phyloP scores from a whole-genome alignment of 2,797 vertebrate species.

The Melanotaenia maccullochi region DNA sequence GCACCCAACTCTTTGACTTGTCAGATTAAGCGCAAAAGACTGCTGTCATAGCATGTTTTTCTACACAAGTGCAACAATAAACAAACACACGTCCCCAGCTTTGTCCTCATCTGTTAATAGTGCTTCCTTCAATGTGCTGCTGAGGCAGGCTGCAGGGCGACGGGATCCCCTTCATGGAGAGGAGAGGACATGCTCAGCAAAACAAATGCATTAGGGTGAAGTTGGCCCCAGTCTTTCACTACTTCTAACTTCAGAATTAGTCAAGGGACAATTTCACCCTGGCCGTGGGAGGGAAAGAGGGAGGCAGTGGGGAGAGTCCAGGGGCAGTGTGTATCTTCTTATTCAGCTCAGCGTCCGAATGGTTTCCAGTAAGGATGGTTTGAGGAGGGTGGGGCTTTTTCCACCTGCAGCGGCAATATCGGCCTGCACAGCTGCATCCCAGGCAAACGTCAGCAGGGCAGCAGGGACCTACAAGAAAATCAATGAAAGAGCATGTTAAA shows the following conservation, averaged over 20 bases:
- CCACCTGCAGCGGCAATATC: conserved; percentile 86
- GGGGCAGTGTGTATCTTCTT: not conserved
- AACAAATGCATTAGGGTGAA: conserved; percentile 29
- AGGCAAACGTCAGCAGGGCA: conserved; percentile 89
- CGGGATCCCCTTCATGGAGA: conserved; percentile 18
- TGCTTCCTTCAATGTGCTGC: conserved; percentile 33
- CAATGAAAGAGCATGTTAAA: not conserved
- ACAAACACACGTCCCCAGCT: not conserved
- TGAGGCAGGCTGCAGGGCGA: conserved; percentile 28
- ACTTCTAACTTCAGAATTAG: conserved; percentile 42
- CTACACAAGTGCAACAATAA: conserved; percentile 29
- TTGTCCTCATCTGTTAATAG: conserved; percentile 20
- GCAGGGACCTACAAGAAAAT: conserved; percentile 86
- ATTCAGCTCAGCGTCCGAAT: conserved; percentile 86
- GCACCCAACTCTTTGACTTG: conserved; percentile 11
- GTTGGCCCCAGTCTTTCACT: conserved; percentile 17
- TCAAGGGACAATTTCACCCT: conserved; percentile 34
- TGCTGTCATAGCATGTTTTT: conserved; percentile 13
- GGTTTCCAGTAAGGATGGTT: conserved; percentile 81
- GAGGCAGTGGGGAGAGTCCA: conserved; percentile 28
- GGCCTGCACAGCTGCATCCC: conserved; percentile 88
- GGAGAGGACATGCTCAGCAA: conserved; percentile 26
- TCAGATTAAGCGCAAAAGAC: conserved; percentile 7
- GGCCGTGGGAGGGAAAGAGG: conserved; percentile 4
- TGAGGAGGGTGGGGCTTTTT: conserved; percentile 77